Conservation (phyloP, 2,113 vertebrate species). For the Sapajus apella region DNA sequence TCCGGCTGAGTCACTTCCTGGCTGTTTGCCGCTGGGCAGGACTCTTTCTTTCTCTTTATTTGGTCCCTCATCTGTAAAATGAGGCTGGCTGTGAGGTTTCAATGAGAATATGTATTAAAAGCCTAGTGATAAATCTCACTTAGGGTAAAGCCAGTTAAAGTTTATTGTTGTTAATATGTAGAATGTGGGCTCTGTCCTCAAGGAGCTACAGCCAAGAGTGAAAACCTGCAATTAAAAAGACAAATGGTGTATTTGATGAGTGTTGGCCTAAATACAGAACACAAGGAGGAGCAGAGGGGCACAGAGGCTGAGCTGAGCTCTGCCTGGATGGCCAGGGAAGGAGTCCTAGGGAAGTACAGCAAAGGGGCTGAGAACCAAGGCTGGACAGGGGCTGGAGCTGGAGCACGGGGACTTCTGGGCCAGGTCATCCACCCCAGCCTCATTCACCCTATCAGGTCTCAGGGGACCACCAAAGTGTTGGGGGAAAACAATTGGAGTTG, state of each 20-base stretch:
- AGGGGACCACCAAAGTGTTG: fast-evolving
- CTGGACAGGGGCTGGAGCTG: neutral
- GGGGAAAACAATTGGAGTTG: fast-evolving
- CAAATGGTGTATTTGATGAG: too few relatives aligned
- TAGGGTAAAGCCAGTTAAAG: neutral
- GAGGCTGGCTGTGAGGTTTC: too few relatives aligned
- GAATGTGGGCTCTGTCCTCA: neutral
- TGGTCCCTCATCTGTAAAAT: neutral
- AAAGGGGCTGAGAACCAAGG: neutral
- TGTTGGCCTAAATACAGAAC: neutral
- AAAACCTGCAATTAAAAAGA: neutral
- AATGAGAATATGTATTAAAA: neutral
- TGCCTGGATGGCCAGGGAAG: too few relatives aligned
- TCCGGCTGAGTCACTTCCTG: neutral
- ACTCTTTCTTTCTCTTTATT: neutral
- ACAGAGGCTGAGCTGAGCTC: neutral
- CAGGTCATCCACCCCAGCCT: too few relatives aligned
- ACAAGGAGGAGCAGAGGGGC: neutral
- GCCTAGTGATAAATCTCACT: neutral
- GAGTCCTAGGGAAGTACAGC: neutral
- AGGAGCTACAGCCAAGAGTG: neutral
- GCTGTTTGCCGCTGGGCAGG: neutral
- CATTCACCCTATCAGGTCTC: fast-evolving
- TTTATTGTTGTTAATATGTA: neutral
- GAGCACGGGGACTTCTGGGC: fast-evolving